These are phyloP conservation scores for Pachycephala philippinensis DNA, from an alignment of 2,113 vertebrate genomes.

Conservation along the genomic window DNA sequence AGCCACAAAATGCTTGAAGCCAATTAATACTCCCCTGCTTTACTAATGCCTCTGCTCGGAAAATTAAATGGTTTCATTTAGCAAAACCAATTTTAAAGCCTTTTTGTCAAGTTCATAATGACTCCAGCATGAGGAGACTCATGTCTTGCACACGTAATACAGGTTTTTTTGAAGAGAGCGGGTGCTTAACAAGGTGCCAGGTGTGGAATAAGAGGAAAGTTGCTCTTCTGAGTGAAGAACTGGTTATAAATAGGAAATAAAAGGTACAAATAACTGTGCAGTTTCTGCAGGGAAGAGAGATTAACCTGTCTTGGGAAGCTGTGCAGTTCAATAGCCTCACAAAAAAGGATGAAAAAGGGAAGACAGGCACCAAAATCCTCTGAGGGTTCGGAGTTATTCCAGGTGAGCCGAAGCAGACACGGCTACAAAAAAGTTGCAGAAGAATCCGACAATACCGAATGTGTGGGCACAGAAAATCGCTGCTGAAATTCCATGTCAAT, in stretches of 20 bases:
- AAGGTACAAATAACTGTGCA: not conserved
- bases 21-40: conserved; percentile 31
- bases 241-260: not conserved
- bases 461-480: not conserved
- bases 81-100: not conserved
- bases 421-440: not conserved
- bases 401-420: not conserved
- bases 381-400: not conserved
- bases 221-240: not conserved
- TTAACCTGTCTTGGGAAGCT: not conserved
- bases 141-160: not conserved
- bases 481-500: conserved; percentile 11
- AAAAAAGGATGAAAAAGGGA: not conserved
- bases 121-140: not conserved
- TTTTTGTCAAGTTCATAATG: not conserved
- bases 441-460: not conserved
- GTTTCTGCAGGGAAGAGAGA: not conserved
- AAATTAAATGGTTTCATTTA: conserved; percentile 38
- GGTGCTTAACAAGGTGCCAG: not conserved
- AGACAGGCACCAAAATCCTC: not conserved
- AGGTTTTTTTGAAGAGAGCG: not conserved
- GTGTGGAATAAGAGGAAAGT: not conserved
- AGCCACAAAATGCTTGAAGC: conserved; percentile 42
- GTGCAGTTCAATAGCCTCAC: not conserved
- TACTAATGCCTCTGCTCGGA: not conserved